Evolutionary conservation across 2,113 vertebrate species (phyloP), one percentile per base, ranked within the genome.

Genomic region (Sciurus niger): DNA sequence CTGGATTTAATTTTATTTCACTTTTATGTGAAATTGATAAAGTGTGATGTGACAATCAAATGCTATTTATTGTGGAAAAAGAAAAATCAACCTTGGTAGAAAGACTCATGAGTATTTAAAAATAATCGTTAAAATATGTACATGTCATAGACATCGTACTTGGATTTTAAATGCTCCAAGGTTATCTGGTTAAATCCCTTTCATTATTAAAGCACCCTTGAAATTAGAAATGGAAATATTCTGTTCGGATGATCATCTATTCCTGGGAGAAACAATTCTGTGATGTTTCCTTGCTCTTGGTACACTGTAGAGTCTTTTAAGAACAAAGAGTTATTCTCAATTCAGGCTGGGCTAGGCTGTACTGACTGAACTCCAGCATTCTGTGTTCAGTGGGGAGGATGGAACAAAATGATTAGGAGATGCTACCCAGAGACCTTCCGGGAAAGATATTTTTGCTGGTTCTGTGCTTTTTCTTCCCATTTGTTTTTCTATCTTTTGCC

Each of bases 151-250:
- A 89, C 60, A 28, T 76, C 78, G 40, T 68, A 60, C 53, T 92
- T 84, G 32, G 65, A 84, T 65, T 78, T 92, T 92, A 96, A 2
- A 1, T 87, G 6, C 46, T 83, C 55, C 92, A 51, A 51, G 40
- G 37, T 93, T 97, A 94, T 77, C 40, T 85, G 37, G 4, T 55
- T 97, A 53, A 77, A 91, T 86, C n/a, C n/a, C 20, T 8, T 90
- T 76, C 70, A 67, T 96, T 89, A 93, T 85, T 89, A 60, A 83
- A 96, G 28, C 58, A 43, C 80, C 84, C 80, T 89, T 87, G 76
- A 96, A 96, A 92, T 93, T 65, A 93, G 60, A 97, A 89, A 91
- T 78, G 92, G 95, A 97, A 97, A 89, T 92, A 74, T 88, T 91
- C 83, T 95, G 89, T 95, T 82, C 60, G 37, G 53, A 79, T 55